phyloP scores from a whole-genome alignment of 2,888 invertebrate genomes.

The Serrognathus titanus region DNA sequence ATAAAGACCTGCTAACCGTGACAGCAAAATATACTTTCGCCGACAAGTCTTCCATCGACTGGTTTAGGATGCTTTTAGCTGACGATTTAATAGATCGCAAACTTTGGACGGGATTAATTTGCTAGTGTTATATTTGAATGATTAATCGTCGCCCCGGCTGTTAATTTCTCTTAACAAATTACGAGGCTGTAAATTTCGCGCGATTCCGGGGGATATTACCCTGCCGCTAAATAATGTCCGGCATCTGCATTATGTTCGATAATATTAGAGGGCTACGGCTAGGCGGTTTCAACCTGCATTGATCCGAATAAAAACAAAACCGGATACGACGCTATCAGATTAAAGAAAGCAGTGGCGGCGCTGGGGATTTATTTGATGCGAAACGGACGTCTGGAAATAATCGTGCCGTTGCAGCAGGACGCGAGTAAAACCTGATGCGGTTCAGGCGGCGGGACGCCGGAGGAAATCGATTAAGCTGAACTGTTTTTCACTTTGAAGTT shows the following conservation, averaged over 20 bases:
- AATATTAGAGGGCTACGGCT: conserved; percentile 12
- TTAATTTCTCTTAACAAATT: conserved; percentile 42
- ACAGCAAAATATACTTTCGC: conserved; percentile 49
- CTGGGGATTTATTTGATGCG: too few species aligned
- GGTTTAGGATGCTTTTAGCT: background rate
- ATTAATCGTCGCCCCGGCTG: conserved; percentile 36
- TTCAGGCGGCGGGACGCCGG: conserved; percentile 39
- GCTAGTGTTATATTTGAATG: conserved; percentile 30
- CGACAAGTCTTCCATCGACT: conserved; percentile 32
- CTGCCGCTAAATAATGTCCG: conserved; percentile 26
- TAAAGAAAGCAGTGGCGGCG: too few species aligned
- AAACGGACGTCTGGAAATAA: conserved; percentile 14
- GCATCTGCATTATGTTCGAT: conserved; percentile 19
- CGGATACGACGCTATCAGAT: too few species aligned
- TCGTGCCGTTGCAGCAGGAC: conserved; percentile 13
- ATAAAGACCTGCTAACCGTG: conserved; percentile 30
- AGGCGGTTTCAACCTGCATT: background rate
- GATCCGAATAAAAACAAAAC: too few species aligned
- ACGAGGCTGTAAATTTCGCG: conserved; percentile 37
- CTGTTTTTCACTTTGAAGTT: conserved; percentile 46
- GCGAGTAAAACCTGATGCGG: conserved; percentile 17
- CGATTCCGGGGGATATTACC: conserved; percentile 32
- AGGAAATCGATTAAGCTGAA: conserved; percentile 43
- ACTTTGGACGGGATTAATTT: conserved; percentile 31
- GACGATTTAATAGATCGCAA: background rate